These are phyloP conservation scores for Chitala chitala DNA, from an alignment of 2,113 vertebrate species.

Conservation along the genomic window DNA sequence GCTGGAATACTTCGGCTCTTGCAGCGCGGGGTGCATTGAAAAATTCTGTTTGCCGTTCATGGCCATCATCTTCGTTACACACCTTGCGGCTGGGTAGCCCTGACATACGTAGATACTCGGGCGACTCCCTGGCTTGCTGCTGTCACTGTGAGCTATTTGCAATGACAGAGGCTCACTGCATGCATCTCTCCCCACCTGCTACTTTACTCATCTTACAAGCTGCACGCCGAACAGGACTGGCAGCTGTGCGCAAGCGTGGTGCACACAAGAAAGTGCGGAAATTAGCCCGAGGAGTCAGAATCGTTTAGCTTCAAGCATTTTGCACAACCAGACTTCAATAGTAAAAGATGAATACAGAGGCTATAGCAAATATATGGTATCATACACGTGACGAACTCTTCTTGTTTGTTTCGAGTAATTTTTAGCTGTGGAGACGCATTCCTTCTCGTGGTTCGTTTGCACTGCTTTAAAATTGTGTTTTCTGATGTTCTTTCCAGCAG, in stretches of 20 bases:
- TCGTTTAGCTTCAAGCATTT: constrained; percentile 16
- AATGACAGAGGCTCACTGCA: constrained; percentile 64
- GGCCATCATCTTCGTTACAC: constrained; percentile 77
- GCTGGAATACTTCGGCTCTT: constrained; percentile 83
- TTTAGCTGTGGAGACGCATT: background rate
- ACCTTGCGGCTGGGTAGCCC: constrained; percentile 66
- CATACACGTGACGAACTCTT: background rate
- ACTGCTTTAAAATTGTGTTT: background rate
- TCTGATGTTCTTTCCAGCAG: background rate
- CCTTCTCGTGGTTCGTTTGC: background rate
- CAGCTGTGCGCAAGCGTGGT: constrained; percentile 58
- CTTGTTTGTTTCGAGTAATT: background rate
- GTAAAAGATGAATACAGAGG: too few relatives aligned
- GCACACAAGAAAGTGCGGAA: constrained; percentile 53
- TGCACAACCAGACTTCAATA: constrained; percentile 8
- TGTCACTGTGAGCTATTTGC: constrained; percentile 70
- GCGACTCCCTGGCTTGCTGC: constrained; percentile 57
- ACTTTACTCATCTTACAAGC: constrained; percentile 79
- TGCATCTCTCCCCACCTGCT: constrained; percentile 67
- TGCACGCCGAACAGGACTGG: constrained; percentile 56
- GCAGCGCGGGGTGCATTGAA: constrained; percentile 81
- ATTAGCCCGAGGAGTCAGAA: constrained; percentile 18
- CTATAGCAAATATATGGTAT: background rate
- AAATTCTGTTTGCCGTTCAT: constrained; percentile 94
- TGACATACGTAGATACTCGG: constrained; percentile 69